Conservation (phyloP, 2,797 vertebrate genomes). For the Columba guinea region DNA sequence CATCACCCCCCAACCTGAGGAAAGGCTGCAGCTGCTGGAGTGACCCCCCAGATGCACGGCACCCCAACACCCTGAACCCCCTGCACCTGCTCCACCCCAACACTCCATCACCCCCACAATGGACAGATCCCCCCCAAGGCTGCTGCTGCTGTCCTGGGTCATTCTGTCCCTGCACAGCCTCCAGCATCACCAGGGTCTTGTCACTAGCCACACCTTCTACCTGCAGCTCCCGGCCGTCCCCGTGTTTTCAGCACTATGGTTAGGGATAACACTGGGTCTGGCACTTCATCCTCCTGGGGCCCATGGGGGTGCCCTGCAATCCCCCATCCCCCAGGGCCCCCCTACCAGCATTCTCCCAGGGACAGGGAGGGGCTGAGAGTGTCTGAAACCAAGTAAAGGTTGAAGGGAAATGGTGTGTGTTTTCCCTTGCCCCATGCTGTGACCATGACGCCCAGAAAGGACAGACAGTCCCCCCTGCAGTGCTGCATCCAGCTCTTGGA, state of each 20-base stretch:
- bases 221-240: conserved; percentile 57
- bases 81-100: background rate
- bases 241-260: conserved; percentile 29
- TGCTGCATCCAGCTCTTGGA: no score
- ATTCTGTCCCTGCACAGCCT: conserved; percentile 60
- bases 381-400: no score
- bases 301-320: background rate
- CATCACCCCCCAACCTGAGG: no score
- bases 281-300: conserved; percentile 58
- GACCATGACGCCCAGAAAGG: no score
- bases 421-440: no score
- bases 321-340: background rate
- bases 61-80: no score
- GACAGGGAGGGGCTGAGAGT: no score
- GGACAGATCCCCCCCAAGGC: no score
- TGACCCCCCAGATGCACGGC: background rate
- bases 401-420: no score
- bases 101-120: no score
- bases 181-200: conserved; percentile 61
- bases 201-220: conserved; percentile 66
- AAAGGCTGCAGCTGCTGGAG: no score
- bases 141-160: conserved; percentile 65
- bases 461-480: no score
- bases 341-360: background rate
- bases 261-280: conserved; percentile 50